Base-by-base conservation (phyloP, 2,113 vertebrate genomes). In the Alectura lathami region DNA sequence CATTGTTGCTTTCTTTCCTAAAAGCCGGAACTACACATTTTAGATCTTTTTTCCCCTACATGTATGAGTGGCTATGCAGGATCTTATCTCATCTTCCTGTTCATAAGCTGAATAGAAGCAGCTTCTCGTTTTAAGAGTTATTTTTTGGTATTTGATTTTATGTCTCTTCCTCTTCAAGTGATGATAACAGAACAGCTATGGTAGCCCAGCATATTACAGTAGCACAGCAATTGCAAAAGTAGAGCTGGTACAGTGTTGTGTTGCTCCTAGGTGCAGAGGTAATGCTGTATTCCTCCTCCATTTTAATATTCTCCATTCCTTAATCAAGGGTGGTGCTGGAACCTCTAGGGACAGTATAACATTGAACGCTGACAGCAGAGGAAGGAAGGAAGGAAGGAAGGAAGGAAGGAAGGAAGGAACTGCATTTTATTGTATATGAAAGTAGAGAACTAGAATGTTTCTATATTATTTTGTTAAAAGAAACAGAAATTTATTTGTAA, bases 91-190 rank as follows among this genome's bases (percentile, higher is more conserved):
- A 91, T 43, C 51, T 42, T 96, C 72, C 47, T 66, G 88, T 95
- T 91, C 83, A 81, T 67, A 72, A 94, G n/a, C 60, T 93, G 91
- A 88, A 88, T 81, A 91, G 89, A 80, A 90, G 64, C 50, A 63
- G 73, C 62, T 78, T 94, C 92, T 84, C 88, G 88, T 95, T 92
- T 83, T 78, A 75, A 78, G 83, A 81, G 76, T 75, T 96, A 96
- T 96, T 94, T 95, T 96, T 96, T 94, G 91, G 12, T 3, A 45
- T 88, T 88, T 90, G 83, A 72, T 96, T 96, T 94, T 75, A 88
- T 86, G 88, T 67, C 60, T 93, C 76, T 95, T 92, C 73, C 68
- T 91, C 94, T 92, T 91, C 91, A 96, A 94, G 80, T 75, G 60
- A 83, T 68, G 76, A 40, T 51, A 91, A 83, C 80, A 86, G 83